Base-by-base conservation (phyloP, 2,888 invertebrate genomes). In the Saturnia japonica region DNA sequence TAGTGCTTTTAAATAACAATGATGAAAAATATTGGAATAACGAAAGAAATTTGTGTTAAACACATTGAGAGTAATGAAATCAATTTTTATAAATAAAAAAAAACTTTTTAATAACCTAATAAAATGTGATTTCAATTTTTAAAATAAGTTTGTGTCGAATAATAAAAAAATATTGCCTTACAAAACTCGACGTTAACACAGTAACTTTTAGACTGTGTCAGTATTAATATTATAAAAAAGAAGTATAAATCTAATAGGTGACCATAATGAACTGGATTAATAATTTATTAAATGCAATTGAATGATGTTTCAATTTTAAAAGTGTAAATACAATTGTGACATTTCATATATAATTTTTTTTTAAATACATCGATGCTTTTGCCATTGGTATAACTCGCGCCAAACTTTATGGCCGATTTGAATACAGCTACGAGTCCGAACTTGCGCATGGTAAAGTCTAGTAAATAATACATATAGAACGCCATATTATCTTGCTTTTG, bases 121-220 rank as follows among this genome's bases (percentile, higher is more conserved):
- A 60, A 0, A 25, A 60, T 25, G 14, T 60, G 57, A 6, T 54
- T 54, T n/a, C n/a, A 12, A 54, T 54, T 54, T 54, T 22, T 22
- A 54, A 54, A 54, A 22, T 9, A 54, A 22, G 22, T 12, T 60
- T 28, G 28, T 60, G 57, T 28, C 3, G 4, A 60, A 60, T 60
- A 1, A 25, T 28, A 28, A 6, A 4, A n/a, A 28, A 28, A 60
- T 14, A 60, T 28, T 60, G 57, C 57, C 57, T 60, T 60, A 60
- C 28, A 28, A 14, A 67, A 14, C 2, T 60, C 14, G 73, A 77
- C 72, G 80, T 77, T 77, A 77, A 80, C 57, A 83, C 79, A 83
- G 81, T 60, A 83, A 86, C 80, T 72, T 80, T 83, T 80, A 60
- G 86, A 91, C 88, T 88, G 87, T 87, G 83, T 85, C 91, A 92